phyloP scores from a whole-genome alignment of 1,140 invertebrate genomes.

The Drosophila sproati region DNA sequence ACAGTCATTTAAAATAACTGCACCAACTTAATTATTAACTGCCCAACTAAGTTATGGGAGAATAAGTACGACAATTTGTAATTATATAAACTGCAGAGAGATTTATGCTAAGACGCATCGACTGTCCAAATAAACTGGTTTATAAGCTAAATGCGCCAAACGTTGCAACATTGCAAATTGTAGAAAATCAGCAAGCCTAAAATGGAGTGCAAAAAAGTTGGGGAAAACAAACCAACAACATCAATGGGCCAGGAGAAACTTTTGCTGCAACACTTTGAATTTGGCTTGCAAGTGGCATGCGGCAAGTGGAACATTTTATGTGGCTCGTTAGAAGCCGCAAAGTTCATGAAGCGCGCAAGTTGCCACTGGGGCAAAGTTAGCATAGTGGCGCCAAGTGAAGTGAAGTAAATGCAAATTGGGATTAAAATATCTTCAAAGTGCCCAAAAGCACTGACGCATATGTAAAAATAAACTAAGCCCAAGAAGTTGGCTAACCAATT shows the following conservation, averaged over 20 bases:
- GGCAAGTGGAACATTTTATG: conserved; percentile 52
- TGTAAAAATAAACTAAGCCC: background rate
- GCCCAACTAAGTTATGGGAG: background rate
- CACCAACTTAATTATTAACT: background rate
- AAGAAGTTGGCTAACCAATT: conserved; percentile 33
- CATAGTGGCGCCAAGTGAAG: conserved; percentile 9
- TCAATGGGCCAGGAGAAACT: conserved; percentile 13
- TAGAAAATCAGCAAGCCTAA: background rate
- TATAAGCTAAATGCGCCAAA: conserved; percentile 10
- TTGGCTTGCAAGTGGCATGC: conserved; percentile 30
- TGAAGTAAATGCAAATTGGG: conserved; percentile 29
- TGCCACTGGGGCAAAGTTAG: conserved; percentile 4
- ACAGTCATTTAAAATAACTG: background rate
- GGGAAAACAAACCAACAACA: conserved; percentile 5
- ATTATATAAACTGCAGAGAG: background rate
- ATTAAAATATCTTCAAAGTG: conserved; percentile 23
- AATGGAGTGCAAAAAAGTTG: conserved; percentile 11
- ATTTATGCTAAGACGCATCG: background rate
- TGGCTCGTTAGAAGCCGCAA: conserved; percentile 51
- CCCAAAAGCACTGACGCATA: background rate
- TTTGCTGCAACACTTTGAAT: conserved; percentile 52
- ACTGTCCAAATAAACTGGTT: background rate
- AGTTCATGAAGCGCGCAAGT: conserved; percentile 33
- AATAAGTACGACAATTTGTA: background rate
- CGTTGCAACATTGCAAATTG: conserved; percentile 15